phyloP scores from a whole-genome alignment of 2,888 invertebrate genomes.

The Platynereis dumerilii region DNA sequence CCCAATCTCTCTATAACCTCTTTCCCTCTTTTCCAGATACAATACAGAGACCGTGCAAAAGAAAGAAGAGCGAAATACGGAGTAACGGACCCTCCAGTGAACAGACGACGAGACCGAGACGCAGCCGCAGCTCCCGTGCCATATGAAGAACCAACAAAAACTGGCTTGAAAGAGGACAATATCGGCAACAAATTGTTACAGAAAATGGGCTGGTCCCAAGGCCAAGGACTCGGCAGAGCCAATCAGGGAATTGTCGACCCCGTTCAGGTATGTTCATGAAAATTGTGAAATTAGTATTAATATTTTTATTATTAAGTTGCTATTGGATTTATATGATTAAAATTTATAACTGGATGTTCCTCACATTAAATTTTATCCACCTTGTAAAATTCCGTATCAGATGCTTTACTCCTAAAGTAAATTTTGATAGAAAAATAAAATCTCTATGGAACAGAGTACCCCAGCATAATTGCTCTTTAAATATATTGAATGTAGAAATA shows the following conservation, averaged over 20 bases:
- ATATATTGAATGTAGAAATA: too few species aligned
- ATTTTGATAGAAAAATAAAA: neutral
- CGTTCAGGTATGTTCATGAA: slow-evolving; percentile 73
- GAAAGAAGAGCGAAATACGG: slow-evolving; percentile 86
- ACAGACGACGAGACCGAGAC: slow-evolving; percentile 27
- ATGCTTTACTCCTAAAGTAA: neutral
- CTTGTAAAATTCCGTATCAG: too few species aligned
- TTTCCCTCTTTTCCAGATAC: slow-evolving; percentile 26
- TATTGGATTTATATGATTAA: too few species aligned
- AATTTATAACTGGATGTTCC: too few species aligned
- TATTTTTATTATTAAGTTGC: too few species aligned
- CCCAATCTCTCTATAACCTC: too few species aligned
- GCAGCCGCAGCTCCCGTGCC: neutral
- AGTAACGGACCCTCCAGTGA: slow-evolving; percentile 53
- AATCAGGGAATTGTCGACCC: slow-evolving; percentile 88
- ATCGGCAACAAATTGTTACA: slow-evolving; percentile 94
- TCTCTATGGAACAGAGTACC: neutral
- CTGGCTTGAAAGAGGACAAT: slow-evolving; percentile 79
- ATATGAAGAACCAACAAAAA: slow-evolving; percentile 67
- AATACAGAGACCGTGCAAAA: slow-evolving; percentile 93
- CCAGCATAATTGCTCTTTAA: neutral
- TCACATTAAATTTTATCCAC: too few species aligned
- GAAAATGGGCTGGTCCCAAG: slow-evolving; percentile 99
- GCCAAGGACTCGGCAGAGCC: slow-evolving; percentile 90
- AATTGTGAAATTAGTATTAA: too few species aligned